Evolutionary conservation across 2,797 vertebrate genomes (phyloP).

Genomic region (Kryptolebias ocellatus): DNA sequence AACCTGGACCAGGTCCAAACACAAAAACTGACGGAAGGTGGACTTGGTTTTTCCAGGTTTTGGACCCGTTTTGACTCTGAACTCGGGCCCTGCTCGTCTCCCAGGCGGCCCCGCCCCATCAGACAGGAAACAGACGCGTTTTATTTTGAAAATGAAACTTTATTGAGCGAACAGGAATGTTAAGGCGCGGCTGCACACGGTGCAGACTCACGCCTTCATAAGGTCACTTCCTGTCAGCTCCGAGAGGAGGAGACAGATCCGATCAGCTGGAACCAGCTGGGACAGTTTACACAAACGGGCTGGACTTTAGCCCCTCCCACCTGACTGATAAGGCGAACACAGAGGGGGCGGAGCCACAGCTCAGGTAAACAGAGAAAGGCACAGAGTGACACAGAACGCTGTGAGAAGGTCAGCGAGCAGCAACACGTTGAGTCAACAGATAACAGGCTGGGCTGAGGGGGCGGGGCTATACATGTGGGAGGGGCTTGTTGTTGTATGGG

Average conservation of each 20-base stretch:
- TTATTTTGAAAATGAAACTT: conserved; percentile 49
- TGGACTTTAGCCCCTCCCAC: conserved; percentile 36
- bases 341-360: conserved; percentile 37
- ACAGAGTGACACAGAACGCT: conserved; percentile 15
- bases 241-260: conserved; percentile 4
- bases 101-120: background rate
- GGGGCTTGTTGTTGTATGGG: background rate
- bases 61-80: too few species aligned
- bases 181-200: conserved; percentile 67
- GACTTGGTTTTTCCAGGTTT: too few species aligned
- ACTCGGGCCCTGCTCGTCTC: background rate
- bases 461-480: background rate
- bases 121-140: conserved; percentile 5
- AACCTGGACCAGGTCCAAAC: too few species aligned
- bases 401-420: conserved; percentile 37
- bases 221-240: conserved; percentile 34
- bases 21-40: too few species aligned
- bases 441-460: background rate
- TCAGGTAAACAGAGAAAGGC: conserved; percentile 61
- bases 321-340: conserved; percentile 32
- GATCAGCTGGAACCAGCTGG: background rate
- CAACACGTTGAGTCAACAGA: conserved; percentile 27
- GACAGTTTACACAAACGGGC: background rate
- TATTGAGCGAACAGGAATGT: conserved; percentile 46
- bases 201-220: conserved; percentile 67